Conservation (phyloP, 2,113 vertebrate species). For the Pithys albifrons region DNA sequence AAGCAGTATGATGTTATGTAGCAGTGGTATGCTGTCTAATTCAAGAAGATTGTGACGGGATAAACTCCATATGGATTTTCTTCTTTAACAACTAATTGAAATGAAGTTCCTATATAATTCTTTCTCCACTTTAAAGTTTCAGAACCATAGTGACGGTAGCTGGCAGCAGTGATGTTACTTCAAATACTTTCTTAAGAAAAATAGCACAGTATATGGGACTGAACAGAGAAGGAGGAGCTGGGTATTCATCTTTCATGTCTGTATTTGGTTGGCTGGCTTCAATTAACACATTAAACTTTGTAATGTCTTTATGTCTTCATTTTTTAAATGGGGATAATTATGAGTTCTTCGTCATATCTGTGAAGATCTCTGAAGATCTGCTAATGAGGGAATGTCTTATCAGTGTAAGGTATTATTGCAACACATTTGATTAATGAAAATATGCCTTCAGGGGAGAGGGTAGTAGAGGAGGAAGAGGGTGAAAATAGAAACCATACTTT, state of each 20-base stretch:
- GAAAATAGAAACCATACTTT: conserved; percentile 61
- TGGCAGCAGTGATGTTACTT: not conserved
- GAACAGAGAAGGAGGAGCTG: not conserved
- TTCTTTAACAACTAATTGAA: not conserved
- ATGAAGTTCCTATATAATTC: not conserved
- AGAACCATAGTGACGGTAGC: not conserved
- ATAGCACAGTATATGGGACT: not conserved
- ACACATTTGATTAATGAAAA: conserved; percentile 3
- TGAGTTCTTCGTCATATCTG: not conserved
- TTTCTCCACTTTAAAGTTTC: not conserved
- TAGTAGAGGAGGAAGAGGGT: not conserved
- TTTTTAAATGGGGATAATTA: not conserved
- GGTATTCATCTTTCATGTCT: not conserved
- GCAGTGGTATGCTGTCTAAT: not conserved
- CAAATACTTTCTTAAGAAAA: not conserved
- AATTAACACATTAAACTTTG: not conserved
- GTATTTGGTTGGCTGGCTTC: conserved; percentile 11
- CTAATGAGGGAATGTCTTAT: conserved; percentile 4
- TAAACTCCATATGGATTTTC: not conserved
- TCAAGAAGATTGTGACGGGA: not conserved
- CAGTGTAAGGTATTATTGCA: conserved; percentile 5
- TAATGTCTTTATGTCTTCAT: not conserved
- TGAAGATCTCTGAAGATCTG: not conserved
- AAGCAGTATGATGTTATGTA: not conserved
- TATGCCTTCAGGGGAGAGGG: not conserved